A percentile compares a stretch with the other conserved stretches of the same genome.
Evolutionary conservation across 2,113 vertebrate species (phyloP).

Genomic region (Enhydra lutris): DNA sequence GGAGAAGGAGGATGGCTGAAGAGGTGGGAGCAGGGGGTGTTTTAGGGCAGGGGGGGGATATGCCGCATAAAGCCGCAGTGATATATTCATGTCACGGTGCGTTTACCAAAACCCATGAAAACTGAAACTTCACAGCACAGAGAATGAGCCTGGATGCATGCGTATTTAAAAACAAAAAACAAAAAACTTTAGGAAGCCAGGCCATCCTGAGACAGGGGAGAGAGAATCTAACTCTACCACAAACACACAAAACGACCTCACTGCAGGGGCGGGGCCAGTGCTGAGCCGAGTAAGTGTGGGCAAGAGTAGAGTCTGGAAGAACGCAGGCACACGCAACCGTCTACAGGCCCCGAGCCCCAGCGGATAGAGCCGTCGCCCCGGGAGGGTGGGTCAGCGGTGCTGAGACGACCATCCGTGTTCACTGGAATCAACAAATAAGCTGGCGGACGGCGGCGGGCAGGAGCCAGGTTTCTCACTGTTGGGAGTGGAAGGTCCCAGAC

Average conservation of each 20-base stretch:
- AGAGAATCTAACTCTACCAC: background rate
- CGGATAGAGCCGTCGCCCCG: background rate
- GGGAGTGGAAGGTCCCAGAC: background rate
- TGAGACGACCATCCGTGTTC: background rate
- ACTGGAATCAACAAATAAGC: background rate
- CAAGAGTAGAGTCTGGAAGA: background rate
- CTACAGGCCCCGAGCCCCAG: background rate
- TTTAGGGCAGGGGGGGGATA: background rate
- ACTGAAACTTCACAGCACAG: background rate
- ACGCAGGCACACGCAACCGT: background rate
- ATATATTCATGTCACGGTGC: background rate
- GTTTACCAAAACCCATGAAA: background rate
- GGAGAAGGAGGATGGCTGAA: background rate
- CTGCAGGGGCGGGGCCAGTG: background rate
- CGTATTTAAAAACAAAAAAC: background rate
- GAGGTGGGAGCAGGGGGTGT: background rate
- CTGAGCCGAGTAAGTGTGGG: background rate
- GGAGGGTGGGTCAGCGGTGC: background rate
- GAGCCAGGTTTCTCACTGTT: background rate
- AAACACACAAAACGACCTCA: background rate
- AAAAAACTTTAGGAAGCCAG: background rate
- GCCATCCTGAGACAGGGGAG: background rate
- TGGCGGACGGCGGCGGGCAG: accelerated
- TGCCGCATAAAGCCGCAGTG: background rate
- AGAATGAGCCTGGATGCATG: background rate